Evolutionary conservation across 1,140 invertebrate genomes (phyloP).

Genomic region (Anadara kagoshimensis): DNA sequence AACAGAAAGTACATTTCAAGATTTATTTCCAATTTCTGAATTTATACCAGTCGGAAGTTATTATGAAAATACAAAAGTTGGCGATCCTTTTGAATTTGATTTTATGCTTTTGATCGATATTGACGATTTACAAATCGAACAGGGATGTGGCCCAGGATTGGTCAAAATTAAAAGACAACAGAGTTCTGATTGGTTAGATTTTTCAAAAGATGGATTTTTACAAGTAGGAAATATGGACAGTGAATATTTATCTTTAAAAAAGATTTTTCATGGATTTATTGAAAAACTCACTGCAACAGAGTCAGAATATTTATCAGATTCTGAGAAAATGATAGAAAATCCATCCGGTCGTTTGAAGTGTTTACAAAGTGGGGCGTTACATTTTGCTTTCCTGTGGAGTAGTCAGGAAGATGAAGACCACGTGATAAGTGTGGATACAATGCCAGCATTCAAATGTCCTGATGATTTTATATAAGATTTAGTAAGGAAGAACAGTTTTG

Average conservation of each 20-base stretch:
- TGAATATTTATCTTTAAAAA: background rate
- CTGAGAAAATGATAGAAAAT: background rate
- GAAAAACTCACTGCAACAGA: background rate
- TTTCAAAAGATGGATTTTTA: background rate
- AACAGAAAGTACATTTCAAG: background rate
- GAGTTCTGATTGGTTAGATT: background rate
- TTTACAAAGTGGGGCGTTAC: background rate
- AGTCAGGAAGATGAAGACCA: background rate
- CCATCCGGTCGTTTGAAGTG: background rate
- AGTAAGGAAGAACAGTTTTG: background rate
- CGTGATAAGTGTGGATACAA: slow-evolving; percentile 3
- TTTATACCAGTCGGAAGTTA: slow-evolving; percentile 7
- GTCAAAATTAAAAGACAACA: slow-evolving; percentile 1
- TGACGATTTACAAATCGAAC: background rate
- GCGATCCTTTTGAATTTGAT: slow-evolving; percentile 13
- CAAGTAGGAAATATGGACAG: background rate
- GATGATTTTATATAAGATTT: background rate
- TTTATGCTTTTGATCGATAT: slow-evolving; percentile 5
- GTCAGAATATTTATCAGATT: background rate
- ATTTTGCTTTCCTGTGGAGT: slow-evolving; percentile 1
- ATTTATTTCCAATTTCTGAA: background rate
- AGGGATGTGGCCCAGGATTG: slow-evolving; percentile 1
- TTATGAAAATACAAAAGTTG: slow-evolving; percentile 13
- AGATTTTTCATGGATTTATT: background rate
- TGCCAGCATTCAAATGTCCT: background rate